Conservation (phyloP, 2,113 vertebrate species). For the Cebidichthys violaceus region DNA sequence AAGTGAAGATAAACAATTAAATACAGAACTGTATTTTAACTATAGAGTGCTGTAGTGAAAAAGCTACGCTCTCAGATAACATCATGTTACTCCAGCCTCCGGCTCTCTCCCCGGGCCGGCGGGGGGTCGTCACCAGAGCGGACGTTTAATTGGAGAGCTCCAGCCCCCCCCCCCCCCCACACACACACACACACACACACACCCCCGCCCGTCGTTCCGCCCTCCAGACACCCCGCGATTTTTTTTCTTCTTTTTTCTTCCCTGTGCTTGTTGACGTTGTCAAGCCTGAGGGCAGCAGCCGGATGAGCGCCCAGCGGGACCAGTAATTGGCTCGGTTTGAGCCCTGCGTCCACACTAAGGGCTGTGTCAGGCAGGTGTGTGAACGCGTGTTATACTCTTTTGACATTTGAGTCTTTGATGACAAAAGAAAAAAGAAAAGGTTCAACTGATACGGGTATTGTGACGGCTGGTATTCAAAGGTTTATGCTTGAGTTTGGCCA, state of each 20-base stretch:
- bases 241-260: constrained; percentile 49
- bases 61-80: constrained; percentile 45
- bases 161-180: constrained; percentile 15
- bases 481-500: neutral
- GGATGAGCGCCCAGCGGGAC: constrained; percentile 84
- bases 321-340: constrained; percentile 89
- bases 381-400: constrained; percentile 32
- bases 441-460: constrained; percentile 5
- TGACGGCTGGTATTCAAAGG: constrained; percentile 1
- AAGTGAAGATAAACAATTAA: neutral
- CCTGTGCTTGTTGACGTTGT: constrained; percentile 79
- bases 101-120: constrained; percentile 61
- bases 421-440: constrained; percentile 6
- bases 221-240: constrained; percentile 75
- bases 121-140: constrained; percentile 72
- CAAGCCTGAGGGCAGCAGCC: constrained; percentile 88
- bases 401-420: constrained; percentile 54
- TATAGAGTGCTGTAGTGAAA: constrained; percentile 9
- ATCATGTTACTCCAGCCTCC: constrained; percentile 19
- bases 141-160: constrained; percentile 81
- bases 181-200: neutral
- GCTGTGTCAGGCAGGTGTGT: constrained; percentile 70
- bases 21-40: neutral
- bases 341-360: constrained; percentile 82
- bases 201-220: constrained; percentile 67